Base-by-base conservation (phyloP, 2,888 invertebrate genomes). In the Horisme vitalbata region DNA sequence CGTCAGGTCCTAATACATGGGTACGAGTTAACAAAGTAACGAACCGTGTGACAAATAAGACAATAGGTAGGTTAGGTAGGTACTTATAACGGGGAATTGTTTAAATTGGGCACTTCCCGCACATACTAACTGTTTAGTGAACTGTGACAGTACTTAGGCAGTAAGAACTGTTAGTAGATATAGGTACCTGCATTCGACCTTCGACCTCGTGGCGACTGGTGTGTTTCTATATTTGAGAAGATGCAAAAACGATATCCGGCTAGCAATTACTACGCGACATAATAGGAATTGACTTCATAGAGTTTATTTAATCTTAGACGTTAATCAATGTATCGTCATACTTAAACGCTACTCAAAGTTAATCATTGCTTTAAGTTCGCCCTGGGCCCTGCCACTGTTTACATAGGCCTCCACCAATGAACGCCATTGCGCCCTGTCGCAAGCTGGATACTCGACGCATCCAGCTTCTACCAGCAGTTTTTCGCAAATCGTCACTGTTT, bases 41-140 rank as follows among this genome's bases (percentile, higher is more conserved):
- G 47, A 11, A 10, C 27, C 55, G 56, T 57, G 53, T 33, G 50
- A 55, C 55, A 38, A 30, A 45, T 20, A 36, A 65, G 66, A 79
- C 78, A 75, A 78, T 72, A 63, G 60, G 46, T 59, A n/a, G n/a
- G n/a, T n/a, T n/a, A n/a, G n/a, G n/a, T n/a, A n/a, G n/a, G n/a
- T n/a, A n/a, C n/a, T n/a, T n/a, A 54, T 57, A 58, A 62, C 47
- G 55, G 56, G 45, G 69, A 74, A 76, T 79, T 81, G 79, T 76
- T 79, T 82, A 75, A 83, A 83, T 82, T 82, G 63, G 72, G 55
- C 39, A 78, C 79, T 79, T 84, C 83, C 83, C 75, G 26, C 27
- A 36, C 18, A n/a, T 18, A 35, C 27, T 27, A 35, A 23, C 30
- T 24, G 6, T 35, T 24, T 30, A 30, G 12, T 12, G 28, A 27